These are phyloP conservation scores for Apomyelois bistriatella DNA, from an alignment of 2,888 invertebrate genomes.

Conservation along the genomic window DNA sequence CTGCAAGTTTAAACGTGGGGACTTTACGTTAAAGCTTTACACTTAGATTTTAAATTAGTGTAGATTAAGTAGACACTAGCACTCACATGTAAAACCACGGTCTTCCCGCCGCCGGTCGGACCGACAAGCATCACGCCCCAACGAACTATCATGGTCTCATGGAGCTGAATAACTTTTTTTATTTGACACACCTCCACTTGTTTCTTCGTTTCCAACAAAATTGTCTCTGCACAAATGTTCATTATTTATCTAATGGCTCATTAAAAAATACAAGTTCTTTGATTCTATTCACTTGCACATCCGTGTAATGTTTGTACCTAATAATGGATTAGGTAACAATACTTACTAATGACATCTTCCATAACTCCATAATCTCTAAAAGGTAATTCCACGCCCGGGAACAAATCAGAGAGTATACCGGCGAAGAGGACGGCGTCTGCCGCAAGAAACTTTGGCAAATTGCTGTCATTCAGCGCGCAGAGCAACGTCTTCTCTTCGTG, in stretches of 20 bases:
- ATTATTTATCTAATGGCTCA: not conserved
- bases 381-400: constrained; percentile 90
- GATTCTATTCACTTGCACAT: no score
- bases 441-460: constrained; percentile 92
- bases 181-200: constrained; percentile 85
- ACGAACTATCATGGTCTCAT: constrained; percentile 94
- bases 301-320: no score
- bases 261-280: no score
- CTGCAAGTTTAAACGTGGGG: no score
- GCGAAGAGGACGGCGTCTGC: constrained; percentile 92
- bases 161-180: constrained; percentile 89
- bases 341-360: constrained; percentile 81
- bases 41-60: no score
- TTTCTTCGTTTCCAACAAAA: constrained; percentile 79
- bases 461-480: constrained; percentile 92
- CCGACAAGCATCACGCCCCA: constrained; percentile 97
- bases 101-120: constrained; percentile 93
- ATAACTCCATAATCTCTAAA: constrained; percentile 89
- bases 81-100: constrained; percentile 85
- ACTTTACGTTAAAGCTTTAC: no score
- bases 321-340: no score
- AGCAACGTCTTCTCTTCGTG: constrained; percentile 91
- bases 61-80: no score
- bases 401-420: constrained; percentile 93
- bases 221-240: constrained; percentile 35